Evolutionary conservation across 2,797 vertebrate genomes (phyloP), one percentile per base, ranked within the genome.

Genomic region (Perodicticus potto): DNA sequence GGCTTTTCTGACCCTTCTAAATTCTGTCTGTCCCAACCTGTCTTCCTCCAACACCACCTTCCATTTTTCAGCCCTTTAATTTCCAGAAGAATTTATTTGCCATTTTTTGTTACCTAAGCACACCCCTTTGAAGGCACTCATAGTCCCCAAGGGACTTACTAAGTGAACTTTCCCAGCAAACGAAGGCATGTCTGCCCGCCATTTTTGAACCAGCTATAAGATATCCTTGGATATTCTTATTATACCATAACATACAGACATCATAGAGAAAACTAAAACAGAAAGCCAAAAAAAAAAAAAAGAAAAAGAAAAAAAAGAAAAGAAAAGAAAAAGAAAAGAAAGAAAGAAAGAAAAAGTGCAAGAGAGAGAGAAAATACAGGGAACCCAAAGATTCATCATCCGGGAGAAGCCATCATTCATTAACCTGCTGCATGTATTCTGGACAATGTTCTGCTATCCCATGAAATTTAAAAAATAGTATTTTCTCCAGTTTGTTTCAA

Each of bases 41-140:
- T 7, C 2, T 1, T 6, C 4, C 27, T 5, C 1, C 0, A 1
- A 7, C 2, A 49, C 12, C 3, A 86, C 23, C 34, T 91, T 61
- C 29, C 78, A 7, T 14, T 22, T 78, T 80, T 61, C 20, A 97
- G 45, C 17, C 32, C 8, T 89, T 53, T 78, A 32, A 34, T 86
- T 61, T 43, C 43, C 72, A 53, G 22, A 86, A 85, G 32, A 87
- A 88, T 34, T 27, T 43, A 84, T 19, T 12, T 57, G 11, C 34
- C 83, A 34, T n/a, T 92, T 49, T 69, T 43, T 69, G 19, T 53
- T 91, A 85, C 37, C 67, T 93, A 82, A 77, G 2, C n/a, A 25
- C 53, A 17, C 29, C 22, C 34, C 69, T 65, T 89, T 43, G 25
- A 90, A 85, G 12, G 34, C 37, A 17, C 45, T 29, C 32, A 1